Base-by-base conservation (phyloP, 1,140 invertebrate genomes). In the Cardiocondyla obscurior region DNA sequence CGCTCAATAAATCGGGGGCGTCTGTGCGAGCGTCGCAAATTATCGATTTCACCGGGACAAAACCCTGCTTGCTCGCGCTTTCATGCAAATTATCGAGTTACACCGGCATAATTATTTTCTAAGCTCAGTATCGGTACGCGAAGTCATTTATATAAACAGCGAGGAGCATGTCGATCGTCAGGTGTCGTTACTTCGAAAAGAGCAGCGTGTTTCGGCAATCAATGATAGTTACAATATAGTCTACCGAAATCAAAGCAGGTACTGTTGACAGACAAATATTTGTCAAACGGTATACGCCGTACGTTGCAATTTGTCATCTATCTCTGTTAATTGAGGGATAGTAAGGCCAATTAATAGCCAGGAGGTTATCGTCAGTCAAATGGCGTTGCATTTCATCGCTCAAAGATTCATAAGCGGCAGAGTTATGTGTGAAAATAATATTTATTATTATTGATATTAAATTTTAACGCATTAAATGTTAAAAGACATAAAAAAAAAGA, bases 261-360 rank as follows among this genome's bases (percentile, higher is more conserved):
- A 76, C 55, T 84, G 83, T 88, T 87, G 83, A 51, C 65, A 53
- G 51, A 36, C 83, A 88, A 88, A 89, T 84, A 89, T 89, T 89
- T 88, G 84, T 58, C 87, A 77, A 85, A 83, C 79, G 51, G 73
- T 87, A n/a, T n/a, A 42, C 28, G 64, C 5, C 39, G 44, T 82
- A 33, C 62, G 58, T 19, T 83, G 67, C 81, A 88, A 88, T 88
- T 88, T 83, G 53, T 64, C 67, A 70, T 88, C 84, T 58, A 73
- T 69, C 51, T 28, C 67, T 36, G 77, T 87, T 79, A 90, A 90
- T 90, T 88, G 88, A 83, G 69, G 74, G 55, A 83, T 82, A 83
- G 87, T 72, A 58, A 22, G 74, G 53, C 85, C 87, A 88, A 90
- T 90, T 89, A 90, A 79, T 88, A 90, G 81, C 77, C 81, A 39